Conservation (phyloP, 2,888 invertebrate species). For the Chymomyza amoena region DNA sequence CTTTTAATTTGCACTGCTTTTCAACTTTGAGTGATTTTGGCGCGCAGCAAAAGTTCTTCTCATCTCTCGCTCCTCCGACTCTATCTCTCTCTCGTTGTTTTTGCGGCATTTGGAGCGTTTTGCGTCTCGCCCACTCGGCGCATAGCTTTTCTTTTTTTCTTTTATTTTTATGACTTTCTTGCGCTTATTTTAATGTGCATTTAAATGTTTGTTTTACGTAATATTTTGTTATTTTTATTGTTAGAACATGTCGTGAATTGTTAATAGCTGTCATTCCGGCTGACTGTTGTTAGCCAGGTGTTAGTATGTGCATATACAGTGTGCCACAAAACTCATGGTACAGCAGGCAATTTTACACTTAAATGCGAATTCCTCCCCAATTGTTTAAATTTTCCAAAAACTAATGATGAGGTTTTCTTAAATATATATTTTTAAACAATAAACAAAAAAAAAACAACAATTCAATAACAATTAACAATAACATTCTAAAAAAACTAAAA, state of each 20-base stretch:
- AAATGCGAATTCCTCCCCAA: too few relatives aligned
- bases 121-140: conserved; percentile 7
- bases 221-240: conserved; percentile 59
- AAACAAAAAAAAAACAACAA: too few relatives aligned
- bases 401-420: too few relatives aligned
- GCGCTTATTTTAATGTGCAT: conserved; percentile 43
- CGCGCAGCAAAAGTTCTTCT: background rate
- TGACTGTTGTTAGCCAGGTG: conserved; percentile 2
- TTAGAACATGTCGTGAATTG: conserved; percentile 49
- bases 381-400: too few relatives aligned
- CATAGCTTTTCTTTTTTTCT: background rate
- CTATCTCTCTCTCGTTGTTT: background rate
- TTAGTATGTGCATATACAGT: too few relatives aligned
- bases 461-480: too few relatives aligned
- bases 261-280: conserved; percentile 34
- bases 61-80: background rate
- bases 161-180: background rate
- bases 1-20: background rate
- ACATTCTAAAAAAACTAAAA: too few relatives aligned
- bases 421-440: too few relatives aligned
- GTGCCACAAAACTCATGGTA: too few relatives aligned
- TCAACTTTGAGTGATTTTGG: background rate
- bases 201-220: conserved; percentile 33
- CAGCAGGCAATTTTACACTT: too few relatives aligned
- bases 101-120: conserved; percentile 15